phyloP scores from a whole-genome alignment of 2,888 invertebrate genomes.

The Lasioglossum vierecki region DNA sequence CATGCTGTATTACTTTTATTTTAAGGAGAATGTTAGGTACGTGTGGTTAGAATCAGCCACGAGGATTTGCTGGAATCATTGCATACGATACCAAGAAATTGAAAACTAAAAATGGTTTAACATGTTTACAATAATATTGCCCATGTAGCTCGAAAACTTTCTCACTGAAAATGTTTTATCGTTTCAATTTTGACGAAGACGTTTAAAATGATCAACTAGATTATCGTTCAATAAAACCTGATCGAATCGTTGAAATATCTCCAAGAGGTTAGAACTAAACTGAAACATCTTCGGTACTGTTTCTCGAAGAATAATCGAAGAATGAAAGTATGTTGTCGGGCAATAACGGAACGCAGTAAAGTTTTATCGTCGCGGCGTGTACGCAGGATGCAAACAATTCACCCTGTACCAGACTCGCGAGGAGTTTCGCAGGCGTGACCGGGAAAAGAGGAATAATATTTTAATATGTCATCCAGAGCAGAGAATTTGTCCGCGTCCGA shows the following conservation, averaged over 20 bases:
- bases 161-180: no score
- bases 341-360: conserved; percentile 1
- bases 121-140: no score
- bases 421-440: not conserved
- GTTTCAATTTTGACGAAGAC: no score
- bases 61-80: no score
- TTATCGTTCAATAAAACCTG: no score
- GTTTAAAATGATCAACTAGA: no score
- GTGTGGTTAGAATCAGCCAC: no score
- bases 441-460: conserved; percentile 18
- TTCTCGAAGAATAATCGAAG: not conserved
- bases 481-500: conserved; percentile 9
- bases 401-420: not conserved
- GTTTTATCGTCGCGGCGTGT: not conserved
- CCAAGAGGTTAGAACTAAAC: not conserved
- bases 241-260: not conserved
- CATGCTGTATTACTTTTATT: no score
- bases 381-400: not conserved
- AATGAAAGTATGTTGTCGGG: not conserved
- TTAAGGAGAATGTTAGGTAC: no score
- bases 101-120: no score
- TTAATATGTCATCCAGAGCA: conserved; percentile 3
- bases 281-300: not conserved
- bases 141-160: no score
- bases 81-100: no score